Evolutionary conservation across 2,113 vertebrate species (phyloP).

Genomic region (Tragulus kanchil): DNA sequence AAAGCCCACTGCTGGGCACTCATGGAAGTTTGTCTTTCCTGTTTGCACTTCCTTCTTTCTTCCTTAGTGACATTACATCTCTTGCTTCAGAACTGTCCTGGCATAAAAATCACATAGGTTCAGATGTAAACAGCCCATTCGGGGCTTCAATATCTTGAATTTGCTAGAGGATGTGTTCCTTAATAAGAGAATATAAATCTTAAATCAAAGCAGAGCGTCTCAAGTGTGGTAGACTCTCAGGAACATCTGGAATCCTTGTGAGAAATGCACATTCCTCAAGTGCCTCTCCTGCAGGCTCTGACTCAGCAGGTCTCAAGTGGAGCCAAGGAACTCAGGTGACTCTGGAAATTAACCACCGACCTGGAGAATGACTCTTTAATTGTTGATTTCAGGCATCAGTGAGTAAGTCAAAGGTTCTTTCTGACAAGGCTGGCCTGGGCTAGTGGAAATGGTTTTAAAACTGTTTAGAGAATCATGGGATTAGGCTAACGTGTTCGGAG

Average conservation of each 20-base stretch:
- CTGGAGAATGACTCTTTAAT: not conserved
- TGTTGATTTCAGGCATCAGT: slow-evolving; percentile 5
- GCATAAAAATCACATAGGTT: not conserved
- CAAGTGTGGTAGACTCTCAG: not conserved
- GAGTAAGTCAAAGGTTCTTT: not conserved
- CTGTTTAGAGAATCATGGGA: not conserved
- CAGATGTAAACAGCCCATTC: not conserved
- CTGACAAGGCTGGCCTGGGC: not conserved
- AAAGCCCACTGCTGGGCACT: not conserved
- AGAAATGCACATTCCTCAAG: not conserved
- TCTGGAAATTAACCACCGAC: slow-evolving; percentile 4
- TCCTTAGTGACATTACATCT: not conserved
- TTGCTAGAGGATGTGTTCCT: not conserved
- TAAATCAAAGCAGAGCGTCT: not conserved
- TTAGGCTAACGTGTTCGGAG: not conserved
- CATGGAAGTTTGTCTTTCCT: not conserved
- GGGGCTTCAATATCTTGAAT: not conserved
- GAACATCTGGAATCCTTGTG: not conserved
- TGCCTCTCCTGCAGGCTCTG: not conserved
- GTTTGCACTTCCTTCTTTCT: not conserved
- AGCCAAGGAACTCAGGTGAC: not conserved
- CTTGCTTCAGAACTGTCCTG: not conserved
- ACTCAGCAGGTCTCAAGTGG: not conserved
- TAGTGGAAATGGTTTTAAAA: slow-evolving; percentile 4
- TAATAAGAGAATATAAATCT: not conserved